These are phyloP conservation scores for Bubo scandiacus DNA, from an alignment of 2,113 vertebrate genomes.

Conservation along the genomic window DNA sequence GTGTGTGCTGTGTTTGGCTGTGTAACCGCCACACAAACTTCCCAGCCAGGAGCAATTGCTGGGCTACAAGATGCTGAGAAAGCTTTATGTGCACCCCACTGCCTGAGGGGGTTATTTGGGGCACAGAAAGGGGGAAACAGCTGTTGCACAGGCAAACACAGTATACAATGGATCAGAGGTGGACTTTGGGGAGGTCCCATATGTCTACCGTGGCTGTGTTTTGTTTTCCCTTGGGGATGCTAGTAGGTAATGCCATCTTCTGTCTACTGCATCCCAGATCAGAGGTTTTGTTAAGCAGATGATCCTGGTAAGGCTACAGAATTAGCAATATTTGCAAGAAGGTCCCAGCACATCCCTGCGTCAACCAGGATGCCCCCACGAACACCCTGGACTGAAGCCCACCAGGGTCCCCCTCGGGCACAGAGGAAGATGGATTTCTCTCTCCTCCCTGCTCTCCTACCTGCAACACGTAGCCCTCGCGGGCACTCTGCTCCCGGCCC, in stretches of 20 bases:
- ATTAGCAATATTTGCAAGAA: not conserved
- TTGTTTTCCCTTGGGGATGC: not conserved
- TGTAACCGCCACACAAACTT: not conserved
- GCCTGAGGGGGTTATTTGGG: not conserved
- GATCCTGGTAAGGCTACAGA: not conserved
- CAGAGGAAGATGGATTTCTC: not conserved
- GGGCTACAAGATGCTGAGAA: not conserved
- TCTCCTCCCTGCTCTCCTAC: constrained; percentile 73
- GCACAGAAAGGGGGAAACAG: not conserved
- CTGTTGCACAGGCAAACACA: not conserved
- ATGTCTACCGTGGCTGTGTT: not conserved
- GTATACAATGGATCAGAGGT: not conserved
- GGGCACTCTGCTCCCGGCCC: constrained; percentile 88
- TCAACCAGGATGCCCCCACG: not conserved
- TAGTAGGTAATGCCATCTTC: not conserved
- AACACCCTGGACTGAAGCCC: not conserved
- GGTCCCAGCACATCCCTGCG: not conserved
- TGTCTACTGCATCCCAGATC: not conserved
- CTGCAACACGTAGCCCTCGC: constrained; percentile 95
- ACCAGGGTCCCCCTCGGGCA: not conserved
- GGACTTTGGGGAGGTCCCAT: not conserved
- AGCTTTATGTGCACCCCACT: not conserved
- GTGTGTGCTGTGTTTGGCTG: not conserved
- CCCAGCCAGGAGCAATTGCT: not conserved
- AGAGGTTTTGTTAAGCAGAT: not conserved